A percentile compares a stretch with the other conserved stretches of the same genome.
Evolutionary conservation across 1,140 invertebrate species (phyloP).

Genomic region (Nixonia krombeini): DNA sequence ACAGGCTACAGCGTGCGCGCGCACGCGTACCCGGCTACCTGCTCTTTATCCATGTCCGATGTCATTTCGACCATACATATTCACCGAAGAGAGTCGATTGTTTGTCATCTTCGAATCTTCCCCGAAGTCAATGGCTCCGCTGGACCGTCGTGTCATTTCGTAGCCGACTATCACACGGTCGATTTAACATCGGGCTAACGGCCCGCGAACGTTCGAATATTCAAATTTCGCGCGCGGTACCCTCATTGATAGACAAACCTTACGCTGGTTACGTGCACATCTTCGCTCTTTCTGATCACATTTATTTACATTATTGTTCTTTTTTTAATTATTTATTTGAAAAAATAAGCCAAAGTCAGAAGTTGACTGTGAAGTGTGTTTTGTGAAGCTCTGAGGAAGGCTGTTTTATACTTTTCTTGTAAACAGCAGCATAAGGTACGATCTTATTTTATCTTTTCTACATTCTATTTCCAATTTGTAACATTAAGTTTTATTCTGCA

Average conservation of each 20-base stretch:
- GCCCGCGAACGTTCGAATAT: background rate
- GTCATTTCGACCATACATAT: conserved; percentile 4
- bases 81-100: background rate
- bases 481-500: background rate
- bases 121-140: background rate
- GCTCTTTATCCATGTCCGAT: background rate
- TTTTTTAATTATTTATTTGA: too few relatives aligned
- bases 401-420: background rate
- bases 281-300: too few relatives aligned
- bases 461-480: too few relatives aligned
- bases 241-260: background rate
- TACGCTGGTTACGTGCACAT: background rate
- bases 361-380: background rate
- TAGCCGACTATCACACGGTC: background rate
- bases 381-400: background rate
- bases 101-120: background rate
- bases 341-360: too few relatives aligned
- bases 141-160: background rate
- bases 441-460: background rate
- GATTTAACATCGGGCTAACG: background rate
- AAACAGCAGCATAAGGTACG: background rate
- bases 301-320: too few relatives aligned
- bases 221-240: background rate
- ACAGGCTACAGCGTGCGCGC: conserved; percentile 53
- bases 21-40: conserved; percentile 11